These are phyloP conservation scores for Leptarthrus brevirostris DNA, from an alignment of 2,888 invertebrate species.

Conservation along the genomic window DNA sequence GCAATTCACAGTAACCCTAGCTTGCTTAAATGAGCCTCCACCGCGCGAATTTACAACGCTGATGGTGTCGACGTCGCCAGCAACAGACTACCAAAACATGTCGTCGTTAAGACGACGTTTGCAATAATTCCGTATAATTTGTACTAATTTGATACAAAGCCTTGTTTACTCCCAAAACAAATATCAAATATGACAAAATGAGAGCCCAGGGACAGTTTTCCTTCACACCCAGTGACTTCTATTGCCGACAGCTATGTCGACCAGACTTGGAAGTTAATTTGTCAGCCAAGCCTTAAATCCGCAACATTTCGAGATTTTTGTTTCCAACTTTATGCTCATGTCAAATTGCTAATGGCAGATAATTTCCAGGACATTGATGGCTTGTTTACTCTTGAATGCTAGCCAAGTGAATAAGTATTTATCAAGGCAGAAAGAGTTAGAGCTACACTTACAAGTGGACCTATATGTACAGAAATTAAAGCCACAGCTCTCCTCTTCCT, in stretches of 20 bases:
- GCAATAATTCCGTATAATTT: conserved; percentile 41
- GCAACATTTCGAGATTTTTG: conserved; percentile 31
- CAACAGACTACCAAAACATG: conserved; percentile 28
- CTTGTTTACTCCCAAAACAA: conserved; percentile 33
- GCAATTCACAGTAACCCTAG: too few species aligned
- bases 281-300: conserved; percentile 27
- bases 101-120: conserved; percentile 17
- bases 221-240: neutral
- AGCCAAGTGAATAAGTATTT: neutral
- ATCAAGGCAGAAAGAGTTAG: neutral
- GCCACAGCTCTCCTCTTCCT: too few species aligned
- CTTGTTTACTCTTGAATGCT: neutral
- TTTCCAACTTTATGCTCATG: conserved; percentile 22
- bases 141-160: conserved; percentile 42
- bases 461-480: too few species aligned
- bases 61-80: conserved; percentile 22
- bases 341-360: conserved; percentile 18
- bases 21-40: neutral
- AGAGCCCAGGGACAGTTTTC: conserved; percentile 19
- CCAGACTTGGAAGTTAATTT: conserved; percentile 27
- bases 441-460: too few species aligned
- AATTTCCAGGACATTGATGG: conserved; percentile 18
- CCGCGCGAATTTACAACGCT: conserved; percentile 3
- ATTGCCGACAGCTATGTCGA: neutral
- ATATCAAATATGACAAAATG: conserved; percentile 42